Evolutionary conservation across 1,140 invertebrate species (phyloP), one percentile per base, ranked within the genome.

Genomic region (Brachionus sp.): DNA sequence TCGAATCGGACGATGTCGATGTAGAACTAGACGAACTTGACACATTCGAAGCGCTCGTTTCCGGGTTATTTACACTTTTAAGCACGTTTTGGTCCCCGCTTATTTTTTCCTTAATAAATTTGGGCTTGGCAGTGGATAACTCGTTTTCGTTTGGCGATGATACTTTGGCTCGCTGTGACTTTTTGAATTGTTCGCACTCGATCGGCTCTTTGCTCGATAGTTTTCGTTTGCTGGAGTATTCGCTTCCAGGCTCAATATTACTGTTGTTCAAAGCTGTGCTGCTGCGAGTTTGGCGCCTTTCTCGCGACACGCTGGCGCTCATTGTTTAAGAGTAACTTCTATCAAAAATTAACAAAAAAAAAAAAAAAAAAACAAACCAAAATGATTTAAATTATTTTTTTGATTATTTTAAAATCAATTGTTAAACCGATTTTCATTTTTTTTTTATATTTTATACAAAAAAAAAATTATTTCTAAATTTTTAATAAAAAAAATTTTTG

Each of bases 401-500:
- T 46, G 3, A 75, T 7, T 42, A 25, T 19, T 75, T 75, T 75
- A 4, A 75, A 75, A 75, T 75, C 70, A 50, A 75, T 75, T 75
- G 44, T 75, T 75, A 75, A 46, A 75, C 70, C 70, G 70, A 75
- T 46, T 46, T 46, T 29, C 70, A 75, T 75, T 75, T 75, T 75
- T 25, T 16, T 29, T 68, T 37, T 13, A 35, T 35, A 2, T 5
- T 64, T 16, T 13, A 2, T 29, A 29, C 29, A 29, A 29, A 29
- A 29, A 29, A 29, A 64, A 23, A 64, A 64, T 19, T n/a, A n/a
- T n/a, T 73, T 73, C 68, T 37, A 73, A 73, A 37, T 73, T 39
- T 39, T 1, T 42, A 35, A 23, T 42, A 37, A 37, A 73, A 73
- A 12, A 39, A 39, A 37, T 19, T 16, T 70, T 73, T 33, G 7